phyloP scores from a whole-genome alignment of 2,888 invertebrate genomes.

The Drosophila mettleri region DNA sequence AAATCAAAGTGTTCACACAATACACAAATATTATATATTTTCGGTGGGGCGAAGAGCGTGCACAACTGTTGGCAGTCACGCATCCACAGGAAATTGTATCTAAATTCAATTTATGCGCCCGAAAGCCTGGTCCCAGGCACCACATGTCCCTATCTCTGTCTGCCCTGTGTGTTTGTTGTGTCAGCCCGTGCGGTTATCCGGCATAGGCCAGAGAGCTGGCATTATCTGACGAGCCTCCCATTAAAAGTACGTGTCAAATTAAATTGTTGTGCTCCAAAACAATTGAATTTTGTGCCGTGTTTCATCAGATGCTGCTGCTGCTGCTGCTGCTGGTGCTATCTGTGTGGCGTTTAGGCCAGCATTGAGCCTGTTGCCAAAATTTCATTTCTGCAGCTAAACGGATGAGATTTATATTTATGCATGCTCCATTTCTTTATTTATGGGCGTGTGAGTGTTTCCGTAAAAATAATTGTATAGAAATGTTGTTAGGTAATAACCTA shows the following conservation, averaged over 20 bases:
- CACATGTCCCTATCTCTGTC: slow-evolving; percentile 11
- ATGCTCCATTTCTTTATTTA: slow-evolving; percentile 29
- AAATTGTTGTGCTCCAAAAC: slow-evolving; percentile 76
- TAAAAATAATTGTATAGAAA: slow-evolving; percentile 5
- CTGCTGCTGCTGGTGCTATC: neutral
- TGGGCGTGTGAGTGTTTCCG: slow-evolving; percentile 8
- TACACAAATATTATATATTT: slow-evolving; percentile 6
- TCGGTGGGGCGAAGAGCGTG: neutral
- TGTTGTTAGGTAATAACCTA: too few species aligned
- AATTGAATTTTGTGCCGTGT: slow-evolving; percentile 75
- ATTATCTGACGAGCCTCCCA: slow-evolving; percentile 69
- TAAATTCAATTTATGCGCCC: slow-evolving; percentile 75
- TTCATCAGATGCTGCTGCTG: slow-evolving; percentile 45
- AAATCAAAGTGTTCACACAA: slow-evolving; percentile 32
- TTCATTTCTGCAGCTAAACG: slow-evolving; percentile 62
- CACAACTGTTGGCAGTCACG: slow-evolving; percentile 61
- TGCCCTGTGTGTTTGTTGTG: neutral
- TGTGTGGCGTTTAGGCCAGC: slow-evolving; percentile 46
- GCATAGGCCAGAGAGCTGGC: slow-evolving; percentile 28
- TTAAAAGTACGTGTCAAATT: slow-evolving; percentile 79
- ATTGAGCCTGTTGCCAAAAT: slow-evolving; percentile 48
- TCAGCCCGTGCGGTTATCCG: slow-evolving; percentile 21
- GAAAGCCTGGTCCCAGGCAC: slow-evolving; percentile 44
- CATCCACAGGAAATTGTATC: slow-evolving; percentile 79
- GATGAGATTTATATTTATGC: slow-evolving; percentile 67